Conservation (phyloP, 2,888 invertebrate genomes). For the Ormyrus thymus region DNA sequence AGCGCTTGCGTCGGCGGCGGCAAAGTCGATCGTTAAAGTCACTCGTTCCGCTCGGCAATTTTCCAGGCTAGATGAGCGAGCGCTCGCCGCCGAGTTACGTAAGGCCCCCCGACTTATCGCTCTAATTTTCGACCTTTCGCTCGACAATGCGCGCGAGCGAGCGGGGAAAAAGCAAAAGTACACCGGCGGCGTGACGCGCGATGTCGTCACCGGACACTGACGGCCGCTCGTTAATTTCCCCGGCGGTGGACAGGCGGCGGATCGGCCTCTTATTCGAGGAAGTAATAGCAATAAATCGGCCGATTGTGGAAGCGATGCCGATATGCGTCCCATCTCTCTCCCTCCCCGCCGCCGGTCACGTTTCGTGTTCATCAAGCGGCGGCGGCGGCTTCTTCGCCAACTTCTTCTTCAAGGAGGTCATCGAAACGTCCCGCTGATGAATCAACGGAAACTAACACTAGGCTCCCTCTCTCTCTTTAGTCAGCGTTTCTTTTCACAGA, state of each 20-base stretch:
- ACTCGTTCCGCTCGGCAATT: constrained; percentile 54
- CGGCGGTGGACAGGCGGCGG: neutral
- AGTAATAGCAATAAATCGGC: constrained; percentile 45
- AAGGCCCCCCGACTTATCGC: constrained; percentile 36
- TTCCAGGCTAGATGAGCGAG: constrained; percentile 47
- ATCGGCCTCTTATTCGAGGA: constrained; percentile 43
- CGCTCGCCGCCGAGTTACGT: constrained; percentile 31
- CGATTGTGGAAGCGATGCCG: constrained; percentile 22
- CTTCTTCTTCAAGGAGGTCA: constrained; percentile 64
- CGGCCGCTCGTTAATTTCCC: constrained; percentile 15
- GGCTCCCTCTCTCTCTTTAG: constrained; percentile 32
- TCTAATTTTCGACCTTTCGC: constrained; percentile 52
- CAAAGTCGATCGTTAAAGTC: constrained; percentile 51
- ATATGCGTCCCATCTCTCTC: constrained; percentile 14
- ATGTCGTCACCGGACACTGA: neutral
- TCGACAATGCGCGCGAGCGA: constrained; percentile 49
- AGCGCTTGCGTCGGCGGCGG: constrained; percentile 9
- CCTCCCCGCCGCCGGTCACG: constrained; percentile 25
- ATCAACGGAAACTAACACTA: constrained; percentile 50
- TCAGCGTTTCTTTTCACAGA: constrained; percentile 48
- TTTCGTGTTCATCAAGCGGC: constrained; percentile 50
- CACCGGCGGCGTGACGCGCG: neutral
- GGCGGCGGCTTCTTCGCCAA: constrained; percentile 61
- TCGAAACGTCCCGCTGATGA: constrained; percentile 54
- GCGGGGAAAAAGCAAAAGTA: constrained; percentile 15